A percentile compares a stretch with the other conserved stretches of the same genome.
These are phyloP conservation scores for Macrophya annulata DNA, from an alignment of 2,888 invertebrate species.

Conservation along the genomic window DNA sequence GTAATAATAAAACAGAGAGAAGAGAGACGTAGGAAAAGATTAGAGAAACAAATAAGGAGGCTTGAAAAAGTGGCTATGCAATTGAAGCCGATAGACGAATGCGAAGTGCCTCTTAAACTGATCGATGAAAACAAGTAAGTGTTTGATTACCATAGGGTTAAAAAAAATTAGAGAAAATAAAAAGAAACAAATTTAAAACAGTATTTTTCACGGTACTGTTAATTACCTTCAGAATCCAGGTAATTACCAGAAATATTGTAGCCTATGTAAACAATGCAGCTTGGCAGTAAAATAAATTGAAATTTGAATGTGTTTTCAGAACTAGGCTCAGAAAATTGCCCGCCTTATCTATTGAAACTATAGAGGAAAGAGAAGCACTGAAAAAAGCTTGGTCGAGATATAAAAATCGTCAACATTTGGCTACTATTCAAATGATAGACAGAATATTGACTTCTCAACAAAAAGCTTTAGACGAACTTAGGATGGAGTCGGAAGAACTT, in stretches of 20 bases:
- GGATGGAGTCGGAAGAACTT: constrained; percentile 91
- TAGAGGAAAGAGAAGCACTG: constrained; percentile 85
- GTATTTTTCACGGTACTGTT: background rate
- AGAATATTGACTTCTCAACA: constrained; percentile 86
- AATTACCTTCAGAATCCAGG: background rate
- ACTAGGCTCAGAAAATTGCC: constrained; percentile 81
- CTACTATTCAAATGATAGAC: constrained; percentile 87
- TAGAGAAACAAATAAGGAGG: constrained; percentile 93
- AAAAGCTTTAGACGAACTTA: constrained; percentile 90
- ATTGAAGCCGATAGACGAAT: constrained; percentile 94
- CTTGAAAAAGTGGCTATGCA: constrained; percentile 91
- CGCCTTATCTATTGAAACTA: constrained; percentile 81
- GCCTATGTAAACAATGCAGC: background rate
- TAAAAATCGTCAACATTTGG: constrained; percentile 84
- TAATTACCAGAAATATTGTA: background rate
- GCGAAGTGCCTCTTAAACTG: constrained; percentile 87
- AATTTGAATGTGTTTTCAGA: constrained; percentile 75
- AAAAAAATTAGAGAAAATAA: background rate
- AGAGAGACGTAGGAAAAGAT: constrained; percentile 89
- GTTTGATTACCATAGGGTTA: background rate
- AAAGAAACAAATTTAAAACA: background rate
- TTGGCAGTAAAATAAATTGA: background rate
- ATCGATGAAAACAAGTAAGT: constrained; percentile 85
- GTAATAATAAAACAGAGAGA: constrained; percentile 90
- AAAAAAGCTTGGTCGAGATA: constrained; percentile 90